Percentiles rank a stretch among this genome's conserved stretches.
These are phyloP conservation scores for Hirtodrosophila duncani DNA, from an alignment of 2,888 invertebrate species.

Conservation along the genomic window DNA sequence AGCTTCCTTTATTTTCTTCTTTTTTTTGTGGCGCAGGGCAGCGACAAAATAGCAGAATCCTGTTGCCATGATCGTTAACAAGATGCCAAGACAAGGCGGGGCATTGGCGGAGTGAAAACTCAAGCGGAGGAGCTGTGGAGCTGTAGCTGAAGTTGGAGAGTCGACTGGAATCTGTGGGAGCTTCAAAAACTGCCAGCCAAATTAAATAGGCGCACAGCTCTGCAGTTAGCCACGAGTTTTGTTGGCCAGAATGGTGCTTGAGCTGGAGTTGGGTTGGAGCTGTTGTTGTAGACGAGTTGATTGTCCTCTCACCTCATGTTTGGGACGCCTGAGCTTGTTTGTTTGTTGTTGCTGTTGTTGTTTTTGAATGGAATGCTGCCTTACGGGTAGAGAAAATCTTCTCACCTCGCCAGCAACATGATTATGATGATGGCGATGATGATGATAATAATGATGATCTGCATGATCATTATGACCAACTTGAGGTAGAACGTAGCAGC, in stretches of 20 bases:
- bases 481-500: slow-evolving; percentile 15
- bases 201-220: slow-evolving; percentile 73
- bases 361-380: slow-evolving; percentile 66
- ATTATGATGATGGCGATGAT: too few relatives aligned
- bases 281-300: slow-evolving; percentile 56
- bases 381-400: slow-evolving; percentile 70
- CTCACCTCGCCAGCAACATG: slow-evolving; percentile 56
- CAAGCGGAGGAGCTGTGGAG: background rate
- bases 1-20: slow-evolving; percentile 11
- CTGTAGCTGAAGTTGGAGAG: slow-evolving; percentile 18
- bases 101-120: background rate
- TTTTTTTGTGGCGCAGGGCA: slow-evolving; percentile 56
- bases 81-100: slow-evolving; percentile 66
- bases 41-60: slow-evolving; percentile 73
- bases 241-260: slow-evolving; percentile 37
- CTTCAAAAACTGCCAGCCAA: slow-evolving; percentile 67
- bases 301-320: slow-evolving; percentile 70
- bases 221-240: slow-evolving; percentile 66
- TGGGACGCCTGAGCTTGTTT: slow-evolving; percentile 39
- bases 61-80: slow-evolving; percentile 73
- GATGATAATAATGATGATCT: too few relatives aligned
- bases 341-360: slow-evolving; percentile 16
- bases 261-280: slow-evolving; percentile 10
- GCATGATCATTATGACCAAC: too few relatives aligned
- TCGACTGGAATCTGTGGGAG: slow-evolving; percentile 66